Evolutionary conservation across 2,113 vertebrate species (phyloP).

Genomic region (Hiodon alosoides): DNA sequence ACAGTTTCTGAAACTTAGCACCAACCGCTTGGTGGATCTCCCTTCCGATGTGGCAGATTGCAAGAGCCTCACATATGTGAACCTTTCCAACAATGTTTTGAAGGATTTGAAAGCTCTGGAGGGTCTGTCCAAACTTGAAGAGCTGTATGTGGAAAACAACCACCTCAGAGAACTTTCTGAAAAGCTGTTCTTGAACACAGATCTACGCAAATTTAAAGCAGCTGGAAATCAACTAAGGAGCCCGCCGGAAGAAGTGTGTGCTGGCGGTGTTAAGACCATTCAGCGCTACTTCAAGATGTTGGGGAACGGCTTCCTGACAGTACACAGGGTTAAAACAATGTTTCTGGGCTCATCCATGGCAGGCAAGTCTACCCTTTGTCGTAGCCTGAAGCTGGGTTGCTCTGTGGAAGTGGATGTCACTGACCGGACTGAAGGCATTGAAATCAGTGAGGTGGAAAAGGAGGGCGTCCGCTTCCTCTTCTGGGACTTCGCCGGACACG

Average conservation of each 20-base stretch:
- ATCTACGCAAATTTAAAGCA: conserved; percentile 49
- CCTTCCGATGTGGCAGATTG: conserved; percentile 53
- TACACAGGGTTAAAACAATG: conserved; percentile 59
- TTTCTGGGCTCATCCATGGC: conserved; percentile 59
- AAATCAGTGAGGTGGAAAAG: conserved; percentile 52
- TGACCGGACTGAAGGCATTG: conserved; percentile 54
- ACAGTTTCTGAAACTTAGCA: conserved; percentile 55
- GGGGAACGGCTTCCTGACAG: conserved; percentile 8
- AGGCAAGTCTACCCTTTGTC: conserved; percentile 60
- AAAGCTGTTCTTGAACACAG: conserved; percentile 43
- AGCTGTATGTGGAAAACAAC: conserved; percentile 54
- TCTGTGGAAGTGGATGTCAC: conserved; percentile 39
- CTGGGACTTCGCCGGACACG: conserved; percentile 68
- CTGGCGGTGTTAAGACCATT: conserved; percentile 56
- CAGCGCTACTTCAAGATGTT: conserved; percentile 55
- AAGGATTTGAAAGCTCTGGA: conserved; percentile 39
- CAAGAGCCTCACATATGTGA: conserved; percentile 51
- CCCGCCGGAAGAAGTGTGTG: conserved; percentile 54
- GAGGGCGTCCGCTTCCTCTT: conserved; percentile 56
- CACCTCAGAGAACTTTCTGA: conserved; percentile 47
- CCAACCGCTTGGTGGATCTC: conserved; percentile 49
- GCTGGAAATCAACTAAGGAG: conserved; percentile 51
- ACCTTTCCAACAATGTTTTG: conserved; percentile 56
- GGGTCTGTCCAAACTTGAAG: conserved; percentile 37
- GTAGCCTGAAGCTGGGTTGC: conserved; percentile 45